Evolutionary conservation across 2,888 invertebrate species (phyloP).

Genomic region (Dicyrtoma fusca): DNA sequence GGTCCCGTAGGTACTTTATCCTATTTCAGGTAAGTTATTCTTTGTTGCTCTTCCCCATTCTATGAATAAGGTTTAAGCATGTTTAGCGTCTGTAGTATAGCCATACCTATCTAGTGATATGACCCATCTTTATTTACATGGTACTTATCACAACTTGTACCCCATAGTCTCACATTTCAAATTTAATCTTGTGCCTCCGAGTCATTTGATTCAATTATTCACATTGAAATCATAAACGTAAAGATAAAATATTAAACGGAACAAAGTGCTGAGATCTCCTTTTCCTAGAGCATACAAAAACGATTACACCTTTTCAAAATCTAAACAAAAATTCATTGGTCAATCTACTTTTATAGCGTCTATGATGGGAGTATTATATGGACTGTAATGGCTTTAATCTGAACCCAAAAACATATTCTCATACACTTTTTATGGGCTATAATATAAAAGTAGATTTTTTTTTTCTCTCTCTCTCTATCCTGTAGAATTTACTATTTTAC

Average conservation of each 20-base stretch:
- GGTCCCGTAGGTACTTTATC: conserved; percentile 83
- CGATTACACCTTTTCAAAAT: not conserved
- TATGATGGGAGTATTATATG: no score
- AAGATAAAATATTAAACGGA: not conserved
- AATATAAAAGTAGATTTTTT: no score
- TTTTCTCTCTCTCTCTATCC: conserved; percentile 58
- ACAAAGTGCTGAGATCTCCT: not conserved
- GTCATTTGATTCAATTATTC: no score
- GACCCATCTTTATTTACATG: not conserved
- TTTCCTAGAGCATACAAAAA: no score
- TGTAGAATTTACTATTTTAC: conserved; percentile 85
- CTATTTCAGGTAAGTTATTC: conserved; percentile 72
- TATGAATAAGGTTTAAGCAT: not conserved
- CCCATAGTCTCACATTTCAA: not conserved
- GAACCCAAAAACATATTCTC: no score
- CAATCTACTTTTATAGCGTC: no score
- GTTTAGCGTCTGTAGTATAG: not conserved
- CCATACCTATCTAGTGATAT: not conserved
- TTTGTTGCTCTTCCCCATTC: not conserved
- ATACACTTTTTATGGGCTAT: no score
- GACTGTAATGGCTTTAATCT: no score
- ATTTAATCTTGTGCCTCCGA: no score
- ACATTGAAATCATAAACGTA: not conserved
- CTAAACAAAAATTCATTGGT: not conserved
- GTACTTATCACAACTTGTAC: not conserved